These are phyloP conservation scores for Dryomyza anilis DNA, from an alignment of 2,888 invertebrate species.

Conservation along the genomic window DNA sequence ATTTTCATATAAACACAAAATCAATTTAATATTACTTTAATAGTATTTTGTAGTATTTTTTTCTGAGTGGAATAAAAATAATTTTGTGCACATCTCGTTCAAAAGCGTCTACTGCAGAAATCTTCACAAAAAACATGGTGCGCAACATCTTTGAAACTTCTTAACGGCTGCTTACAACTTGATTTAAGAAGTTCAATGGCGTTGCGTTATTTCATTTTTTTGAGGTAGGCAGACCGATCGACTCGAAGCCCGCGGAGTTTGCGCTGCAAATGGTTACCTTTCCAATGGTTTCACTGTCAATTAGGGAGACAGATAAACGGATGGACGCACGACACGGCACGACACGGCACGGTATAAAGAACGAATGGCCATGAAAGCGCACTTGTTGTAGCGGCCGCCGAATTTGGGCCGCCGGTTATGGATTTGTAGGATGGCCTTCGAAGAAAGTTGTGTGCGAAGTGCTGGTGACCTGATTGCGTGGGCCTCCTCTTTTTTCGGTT, in stretches of 20 bases:
- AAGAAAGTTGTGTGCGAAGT: conserved; percentile 1
- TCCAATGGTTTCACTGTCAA: background rate
- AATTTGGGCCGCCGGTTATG: background rate
- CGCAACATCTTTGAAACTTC: too few relatives aligned
- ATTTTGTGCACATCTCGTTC: too few relatives aligned
- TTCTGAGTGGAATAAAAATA: too few relatives aligned
- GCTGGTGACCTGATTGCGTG: background rate
- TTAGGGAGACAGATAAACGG: background rate
- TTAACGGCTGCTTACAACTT: background rate
- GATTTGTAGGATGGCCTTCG: background rate
- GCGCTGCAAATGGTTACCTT: background rate
- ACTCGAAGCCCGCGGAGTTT: too few relatives aligned
- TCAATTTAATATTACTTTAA: too few relatives aligned
- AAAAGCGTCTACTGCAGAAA: too few relatives aligned
- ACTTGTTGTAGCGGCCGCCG: conserved; percentile 1
- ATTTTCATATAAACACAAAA: too few relatives aligned
- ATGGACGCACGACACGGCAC: background rate
- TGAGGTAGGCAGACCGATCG: background rate
- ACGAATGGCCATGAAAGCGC: conserved; percentile 8
- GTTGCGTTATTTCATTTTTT: too few relatives aligned
- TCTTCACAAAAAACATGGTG: too few relatives aligned
- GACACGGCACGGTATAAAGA: background rate
- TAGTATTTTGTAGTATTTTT: too few relatives aligned
- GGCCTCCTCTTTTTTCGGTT: too few relatives aligned
- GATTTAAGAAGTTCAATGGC: background rate